Evolutionary conservation across 2,888 invertebrate genomes (phyloP), one percentile per base, ranked within the genome.

Genomic region (Ornithoptera alexandrae): DNA sequence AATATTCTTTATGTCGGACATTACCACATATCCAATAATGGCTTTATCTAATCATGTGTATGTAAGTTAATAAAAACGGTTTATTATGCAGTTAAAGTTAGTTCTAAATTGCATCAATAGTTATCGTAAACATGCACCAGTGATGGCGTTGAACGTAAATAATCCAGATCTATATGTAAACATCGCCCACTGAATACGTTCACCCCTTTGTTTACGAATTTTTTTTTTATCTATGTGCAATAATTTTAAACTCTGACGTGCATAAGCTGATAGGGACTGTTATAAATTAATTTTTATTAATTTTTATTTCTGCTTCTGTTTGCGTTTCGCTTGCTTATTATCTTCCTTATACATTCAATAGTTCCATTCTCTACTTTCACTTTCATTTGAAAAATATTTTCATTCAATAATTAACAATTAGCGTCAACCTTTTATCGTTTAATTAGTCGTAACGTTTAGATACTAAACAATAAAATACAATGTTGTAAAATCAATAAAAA

Each of bases 251-350:
- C 77, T 70, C 71, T 65, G 71, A 74, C 73, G 75, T 70, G 72
- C 75, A 70, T 67, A 73, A 70, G 75, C 71, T 72, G 82, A 82
- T 83, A 82, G 69, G 72, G 64, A 75, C 74, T 72, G 77, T 77
- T 84, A 85, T 84, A 83, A 85, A 81, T 87, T 81, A 82, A 74
- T 81, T 81, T 82, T 86, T 82, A 86, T 85, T 85, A 83, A 85
- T 82, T 83, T 71, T 79, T 84, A 18, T 15, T 53, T 79, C 79
- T 81, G 81, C 81, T 82, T 83, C 81, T 88, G 87, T 89, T 89
- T 88, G 83, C 76, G 71, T 73, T 77, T 72, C 72, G 64, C 70
- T 68, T 65, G 73, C 74, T 77, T 81, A 84, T 86, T 80, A 76
- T 76, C 80, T 81, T 81, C 84, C 83, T 86, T 62, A 53, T 62